Evolutionary conservation across 2,113 vertebrate species (phyloP).

Genomic region (Phalacrocorax aristotelis): DNA sequence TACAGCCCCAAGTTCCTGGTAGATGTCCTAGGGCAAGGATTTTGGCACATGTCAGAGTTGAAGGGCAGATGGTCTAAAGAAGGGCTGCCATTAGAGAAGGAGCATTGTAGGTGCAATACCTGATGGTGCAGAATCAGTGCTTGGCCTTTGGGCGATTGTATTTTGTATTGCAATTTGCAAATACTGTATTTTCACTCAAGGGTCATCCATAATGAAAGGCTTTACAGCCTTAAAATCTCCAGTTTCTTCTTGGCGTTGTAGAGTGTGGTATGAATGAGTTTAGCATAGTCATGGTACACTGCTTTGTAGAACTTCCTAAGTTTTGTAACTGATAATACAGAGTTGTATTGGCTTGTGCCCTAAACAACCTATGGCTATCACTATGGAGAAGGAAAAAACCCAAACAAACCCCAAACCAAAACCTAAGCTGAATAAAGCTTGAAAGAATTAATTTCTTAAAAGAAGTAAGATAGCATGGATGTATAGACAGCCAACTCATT

Average conservation of each 20-base stretch:
- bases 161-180: background rate
- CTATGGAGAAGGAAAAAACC: background rate
- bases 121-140: background rate
- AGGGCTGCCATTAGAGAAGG: no score
- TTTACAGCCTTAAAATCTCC: background rate
- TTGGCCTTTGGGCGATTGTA: background rate
- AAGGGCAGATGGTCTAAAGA: background rate
- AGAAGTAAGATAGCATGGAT: background rate
- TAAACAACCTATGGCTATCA: background rate
- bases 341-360: background rate
- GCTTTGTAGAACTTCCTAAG: background rate
- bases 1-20: background rate
- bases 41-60: background rate
- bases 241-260: background rate
- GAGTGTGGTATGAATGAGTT: background rate
- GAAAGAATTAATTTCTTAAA: background rate
- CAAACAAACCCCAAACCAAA: background rate
- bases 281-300: fast-evolving
- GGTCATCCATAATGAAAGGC: background rate
- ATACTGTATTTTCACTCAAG: background rate
- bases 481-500: no score
- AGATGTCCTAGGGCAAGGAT: background rate
- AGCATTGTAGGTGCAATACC: background rate
- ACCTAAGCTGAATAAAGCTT: background rate
- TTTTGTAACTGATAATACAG: background rate